Conservation (phyloP, 2,797 vertebrate species). For the Gobionotothen gibberifrons region DNA sequence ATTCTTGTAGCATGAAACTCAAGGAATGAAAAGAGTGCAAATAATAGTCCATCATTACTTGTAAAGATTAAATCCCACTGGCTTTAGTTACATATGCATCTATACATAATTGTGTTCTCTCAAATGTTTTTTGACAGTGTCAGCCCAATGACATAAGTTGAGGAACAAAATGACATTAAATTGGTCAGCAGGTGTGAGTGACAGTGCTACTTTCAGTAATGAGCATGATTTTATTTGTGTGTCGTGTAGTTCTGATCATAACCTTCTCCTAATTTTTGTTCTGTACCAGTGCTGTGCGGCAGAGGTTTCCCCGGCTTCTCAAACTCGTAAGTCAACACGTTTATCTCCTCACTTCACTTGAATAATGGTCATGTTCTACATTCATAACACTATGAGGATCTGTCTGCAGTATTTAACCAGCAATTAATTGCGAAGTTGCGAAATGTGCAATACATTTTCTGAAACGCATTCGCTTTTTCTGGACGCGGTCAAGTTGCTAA, state of each 20-base stretch:
- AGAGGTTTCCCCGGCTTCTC: slow-evolving; percentile 89
- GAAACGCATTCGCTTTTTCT: neutral
- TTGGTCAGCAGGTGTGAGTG: slow-evolving; percentile 44
- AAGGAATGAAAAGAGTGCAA: slow-evolving; percentile 6
- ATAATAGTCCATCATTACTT: slow-evolving; percentile 31
- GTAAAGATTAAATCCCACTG: slow-evolving; percentile 14
- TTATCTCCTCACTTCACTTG: neutral
- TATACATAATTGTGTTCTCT: slow-evolving; percentile 20
- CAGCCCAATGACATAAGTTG: slow-evolving; percentile 26
- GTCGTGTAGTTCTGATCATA: slow-evolving; percentile 30
- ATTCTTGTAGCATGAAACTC: slow-evolving; percentile 26
- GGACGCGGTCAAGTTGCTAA: neutral
- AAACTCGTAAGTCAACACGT: slow-evolving; percentile 83
- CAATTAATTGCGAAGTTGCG: too few relatives aligned
- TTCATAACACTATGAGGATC: neutral
- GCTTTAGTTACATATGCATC: slow-evolving; percentile 19
- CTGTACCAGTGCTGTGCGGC: slow-evolving; percentile 86
- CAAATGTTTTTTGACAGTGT: slow-evolving; percentile 19
- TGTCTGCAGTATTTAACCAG: neutral
- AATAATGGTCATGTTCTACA: neutral
- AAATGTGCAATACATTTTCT: neutral
- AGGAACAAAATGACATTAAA: slow-evolving; percentile 8
- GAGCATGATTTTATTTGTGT: slow-evolving; percentile 1
- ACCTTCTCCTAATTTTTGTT: slow-evolving; percentile 67
- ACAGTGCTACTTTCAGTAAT: slow-evolving; percentile 15